A percentile compares a stretch with the other conserved stretches of the same genome.
phyloP scores from a whole-genome alignment of 2,797 vertebrate genomes.

The Bovichtus variegatus region DNA sequence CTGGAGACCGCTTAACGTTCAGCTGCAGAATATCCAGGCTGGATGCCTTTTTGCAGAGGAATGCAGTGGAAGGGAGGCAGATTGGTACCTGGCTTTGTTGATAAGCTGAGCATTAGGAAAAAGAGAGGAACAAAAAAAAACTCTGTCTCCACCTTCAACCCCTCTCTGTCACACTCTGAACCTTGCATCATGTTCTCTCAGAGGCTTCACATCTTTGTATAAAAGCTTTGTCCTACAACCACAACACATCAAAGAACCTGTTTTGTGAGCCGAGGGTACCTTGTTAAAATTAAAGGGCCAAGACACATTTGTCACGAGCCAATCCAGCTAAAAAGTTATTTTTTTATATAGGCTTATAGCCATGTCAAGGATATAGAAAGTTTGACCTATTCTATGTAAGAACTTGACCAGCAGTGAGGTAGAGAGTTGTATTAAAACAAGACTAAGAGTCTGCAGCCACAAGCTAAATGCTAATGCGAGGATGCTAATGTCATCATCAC shows the following conservation, averaged over 20 bases:
- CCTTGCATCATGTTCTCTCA: constrained; percentile 20
- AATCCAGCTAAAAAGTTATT: background rate
- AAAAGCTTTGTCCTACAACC: constrained; percentile 36
- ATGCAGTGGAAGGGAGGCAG: constrained; percentile 30
- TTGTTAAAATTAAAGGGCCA: background rate
- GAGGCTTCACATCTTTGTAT: constrained; percentile 20
- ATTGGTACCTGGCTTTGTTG: constrained; percentile 57
- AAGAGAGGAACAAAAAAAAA: constrained; percentile 31
- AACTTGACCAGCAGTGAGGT: background rate
- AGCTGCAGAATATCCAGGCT: constrained; percentile 31
- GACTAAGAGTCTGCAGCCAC: background rate
- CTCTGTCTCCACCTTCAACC: constrained; percentile 12
- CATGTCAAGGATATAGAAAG: background rate
- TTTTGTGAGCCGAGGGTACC: constrained; percentile 4
- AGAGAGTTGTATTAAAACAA: background rate
- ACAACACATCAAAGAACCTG: constrained; percentile 16
- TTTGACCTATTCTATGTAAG: background rate
- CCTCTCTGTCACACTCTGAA: constrained; percentile 38
- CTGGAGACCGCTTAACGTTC: constrained; percentile 15
- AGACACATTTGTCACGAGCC: background rate
- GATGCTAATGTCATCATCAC: background rate
- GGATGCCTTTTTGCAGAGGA: constrained; percentile 37
- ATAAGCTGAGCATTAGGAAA: constrained; percentile 50
- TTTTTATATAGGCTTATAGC: too few relatives aligned
- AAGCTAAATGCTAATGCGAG: background rate